Evolutionary conservation across 2,113 vertebrate genomes (phyloP), one percentile per base, ranked within the genome.

Genomic region (Ceuthmochares aereus): DNA sequence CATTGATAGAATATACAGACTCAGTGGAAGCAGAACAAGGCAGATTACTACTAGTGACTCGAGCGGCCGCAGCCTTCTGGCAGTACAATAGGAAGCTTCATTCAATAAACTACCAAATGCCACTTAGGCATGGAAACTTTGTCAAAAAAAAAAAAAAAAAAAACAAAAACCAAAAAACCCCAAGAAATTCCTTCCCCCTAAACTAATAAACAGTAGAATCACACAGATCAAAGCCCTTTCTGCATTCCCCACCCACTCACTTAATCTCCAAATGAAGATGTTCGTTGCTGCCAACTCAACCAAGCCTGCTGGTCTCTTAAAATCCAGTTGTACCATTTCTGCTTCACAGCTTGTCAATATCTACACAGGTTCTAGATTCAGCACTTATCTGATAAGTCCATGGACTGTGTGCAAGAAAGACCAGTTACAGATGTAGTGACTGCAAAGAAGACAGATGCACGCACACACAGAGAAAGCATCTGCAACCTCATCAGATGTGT

Each of bases 61-160:
- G 0, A 69, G 56, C 1, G 0, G 29, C 51, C 60, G 40, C 12
- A 1, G 25, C 51, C 45, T 64, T 62, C 72, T 81, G 55, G 56
- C 15, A 87, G 49, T 40, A 84, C 52, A 75, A 11, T 12, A 42
- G 60, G 72, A 95, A 90, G 37, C 29, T 54, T 90, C 45, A 47
- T 83, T 79, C 80, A 69, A 5, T 60, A 60, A 93, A 77, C 5
- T 78, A 75, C 42, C 37, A 63, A 74, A 76, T 58, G 45, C n/a
- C 36, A 56, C 42, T 67, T 49, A 42, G 32, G 25, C 82, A 73
- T 8, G 9, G 37, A 90, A 90, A 84, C 10, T 32, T 60, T 29
- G 5, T 56, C 3, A 12, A 59, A 77, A 73, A 59, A 32, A 4
- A 37, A 7, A 20, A 36, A 40, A 40, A 40, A 40, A 40, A n/a